Evolutionary conservation across 2,888 invertebrate species (phyloP).

Genomic region (Drosophila robusta): DNA sequence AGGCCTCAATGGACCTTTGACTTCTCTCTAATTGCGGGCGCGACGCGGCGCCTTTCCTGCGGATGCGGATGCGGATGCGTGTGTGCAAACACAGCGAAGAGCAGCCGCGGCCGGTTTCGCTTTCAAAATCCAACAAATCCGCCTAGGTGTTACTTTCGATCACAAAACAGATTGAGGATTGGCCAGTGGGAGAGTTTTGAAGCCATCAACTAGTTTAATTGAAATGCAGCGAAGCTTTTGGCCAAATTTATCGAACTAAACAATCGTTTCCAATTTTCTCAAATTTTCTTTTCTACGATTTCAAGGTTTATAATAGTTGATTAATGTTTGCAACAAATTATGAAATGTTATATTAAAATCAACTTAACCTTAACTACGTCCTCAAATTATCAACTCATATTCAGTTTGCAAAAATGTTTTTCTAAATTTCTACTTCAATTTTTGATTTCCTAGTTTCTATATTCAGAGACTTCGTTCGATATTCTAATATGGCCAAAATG

Average conservation of each 20-base stretch:
- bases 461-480: too few relatives aligned
- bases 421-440: conserved; percentile 1
- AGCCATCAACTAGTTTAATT: neutral
- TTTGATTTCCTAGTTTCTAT: neutral
- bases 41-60: conserved; percentile 14
- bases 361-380: neutral
- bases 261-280: too few relatives aligned
- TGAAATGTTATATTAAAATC: neutral
- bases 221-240: too few relatives aligned
- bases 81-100: neutral
- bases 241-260: too few relatives aligned
- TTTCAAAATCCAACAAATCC: conserved; percentile 23
- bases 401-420: too few relatives aligned
- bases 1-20: conserved; percentile 27
- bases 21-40: conserved; percentile 54
- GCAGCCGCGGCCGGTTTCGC: conserved; percentile 25
- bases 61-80: conserved; percentile 16
- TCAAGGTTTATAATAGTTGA: too few relatives aligned
- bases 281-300: too few relatives aligned
- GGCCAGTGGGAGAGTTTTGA: conserved; percentile 3
- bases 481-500: too few relatives aligned
- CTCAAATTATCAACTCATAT: too few relatives aligned
- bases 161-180: conserved; percentile 6
- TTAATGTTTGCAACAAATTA: too few relatives aligned
- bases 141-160: conserved; percentile 29